Evolutionary conservation across 1,140 invertebrate species (phyloP).

Genomic region (Magallana ariakensis): DNA sequence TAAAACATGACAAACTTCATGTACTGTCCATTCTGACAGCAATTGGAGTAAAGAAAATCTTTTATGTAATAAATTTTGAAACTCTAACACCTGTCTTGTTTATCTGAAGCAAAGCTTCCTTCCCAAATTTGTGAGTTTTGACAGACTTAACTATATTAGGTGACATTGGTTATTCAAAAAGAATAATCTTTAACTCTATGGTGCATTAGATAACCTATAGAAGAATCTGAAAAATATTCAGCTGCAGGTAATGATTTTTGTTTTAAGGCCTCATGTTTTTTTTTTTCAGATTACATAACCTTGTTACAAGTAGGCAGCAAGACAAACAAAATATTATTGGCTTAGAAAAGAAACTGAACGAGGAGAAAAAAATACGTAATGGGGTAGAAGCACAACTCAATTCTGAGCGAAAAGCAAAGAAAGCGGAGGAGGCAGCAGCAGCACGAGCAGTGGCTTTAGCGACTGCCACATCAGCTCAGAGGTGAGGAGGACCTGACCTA

Average conservation of each 20-base stretch:
- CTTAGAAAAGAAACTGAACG: slow-evolving; percentile 89
- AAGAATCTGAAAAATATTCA: too few species aligned
- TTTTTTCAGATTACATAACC: slow-evolving; percentile 84
- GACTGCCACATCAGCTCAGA: slow-evolving; percentile 65
- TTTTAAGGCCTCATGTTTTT: slow-evolving; percentile 1
- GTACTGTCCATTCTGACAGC: neutral
- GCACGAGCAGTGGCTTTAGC: slow-evolving; percentile 81
- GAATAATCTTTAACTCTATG: too few species aligned
- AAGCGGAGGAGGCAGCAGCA: slow-evolving; percentile 83
- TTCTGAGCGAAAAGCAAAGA: slow-evolving; percentile 87
- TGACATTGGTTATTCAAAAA: too few species aligned
- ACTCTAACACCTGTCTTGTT: neutral
- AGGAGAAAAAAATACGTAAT: slow-evolving; percentile 89
- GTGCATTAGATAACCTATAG: too few species aligned
- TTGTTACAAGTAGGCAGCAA: slow-evolving; percentile 86
- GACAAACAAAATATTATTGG: slow-evolving; percentile 89
- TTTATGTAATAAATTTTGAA: neutral
- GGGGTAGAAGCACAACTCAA: slow-evolving; percentile 88
- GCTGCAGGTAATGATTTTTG: too few species aligned
- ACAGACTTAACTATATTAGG: too few species aligned
- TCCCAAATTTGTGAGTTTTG: too few species aligned
- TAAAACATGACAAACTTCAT: neutral
- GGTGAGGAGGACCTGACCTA: neutral
- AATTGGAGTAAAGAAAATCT: neutral
- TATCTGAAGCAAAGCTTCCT: neutral